A percentile compares a stretch with the other conserved stretches of the same genome.
Evolutionary conservation across 2,113 vertebrate species (phyloP).

Genomic region (Diphyllodes magnificus): DNA sequence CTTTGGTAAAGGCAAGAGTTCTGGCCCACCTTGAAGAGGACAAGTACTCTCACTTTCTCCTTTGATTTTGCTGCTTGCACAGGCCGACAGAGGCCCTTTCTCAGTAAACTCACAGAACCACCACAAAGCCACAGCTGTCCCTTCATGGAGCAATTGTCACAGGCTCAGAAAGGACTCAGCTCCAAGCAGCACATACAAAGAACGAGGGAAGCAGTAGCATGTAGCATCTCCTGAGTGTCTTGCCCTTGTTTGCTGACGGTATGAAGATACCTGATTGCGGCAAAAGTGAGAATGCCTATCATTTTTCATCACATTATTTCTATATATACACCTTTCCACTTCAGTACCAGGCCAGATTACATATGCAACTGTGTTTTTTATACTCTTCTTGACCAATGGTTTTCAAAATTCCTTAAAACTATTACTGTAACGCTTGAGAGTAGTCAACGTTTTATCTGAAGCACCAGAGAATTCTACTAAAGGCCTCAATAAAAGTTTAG

Average conservation of each 20-base stretch:
- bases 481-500: background rate
- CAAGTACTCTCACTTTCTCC: background rate
- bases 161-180: background rate
- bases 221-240: background rate
- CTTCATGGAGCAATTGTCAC: background rate
- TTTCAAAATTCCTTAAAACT: background rate
- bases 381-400: background rate
- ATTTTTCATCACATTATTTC: background rate
- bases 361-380: background rate
- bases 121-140: background rate
- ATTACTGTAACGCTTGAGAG: background rate
- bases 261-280: background rate
- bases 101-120: background rate
- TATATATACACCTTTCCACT: background rate
- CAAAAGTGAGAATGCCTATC: background rate
- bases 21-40: background rate
- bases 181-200: background rate
- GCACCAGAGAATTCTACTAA: background rate
- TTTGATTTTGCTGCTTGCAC: background rate
- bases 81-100: background rate
- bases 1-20: background rate
- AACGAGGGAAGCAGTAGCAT: background rate
- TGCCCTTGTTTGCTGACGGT: background rate
- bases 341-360: background rate
- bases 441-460: background rate